Evolutionary conservation across 2,888 invertebrate genomes (phyloP), one percentile per base, ranked within the genome.

Genomic region (Drosophila meridionalis): DNA sequence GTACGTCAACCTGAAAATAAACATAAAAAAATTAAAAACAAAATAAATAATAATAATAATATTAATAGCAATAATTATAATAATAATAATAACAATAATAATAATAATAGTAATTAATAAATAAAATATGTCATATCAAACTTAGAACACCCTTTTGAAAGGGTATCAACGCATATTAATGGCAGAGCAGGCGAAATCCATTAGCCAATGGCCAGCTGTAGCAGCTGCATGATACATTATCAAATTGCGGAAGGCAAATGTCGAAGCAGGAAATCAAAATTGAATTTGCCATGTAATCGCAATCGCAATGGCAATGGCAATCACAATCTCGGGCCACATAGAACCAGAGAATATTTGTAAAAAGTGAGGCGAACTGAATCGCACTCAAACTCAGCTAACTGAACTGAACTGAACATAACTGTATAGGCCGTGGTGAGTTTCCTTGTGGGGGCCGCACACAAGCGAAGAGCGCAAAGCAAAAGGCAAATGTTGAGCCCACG

Each of bases 231-330:
- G 86, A 71, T 74, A 77, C 81, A 86, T 88, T 90, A 86, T 83
- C 77, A 73, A 77, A 81, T 67, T 67, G 85, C 76, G 77, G 62
- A 60, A 67, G 62, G 69, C 70, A 73, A 78, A 70, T 73, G 72
- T 56, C 61, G 42, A 62, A 71, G 66, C 81, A 80, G 68, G 78
- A 89, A 78, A 83, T 89, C 84, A 86, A 83, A 84, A 89, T 83
- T 89, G 81, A 83, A 84, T 84, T 89, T 89, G 60, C 78, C 73
- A 77, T 79, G 82, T 76, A 69, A 82, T 75, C 55, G 50, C 60
- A 65, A 73, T 61, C 40, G 52, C 43, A 45, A 62, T 40, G 40
- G 56, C 60, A 59, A 66, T 56, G 30, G 11, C 40, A 20, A 36
- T 45, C 26, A 26, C 34, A 43, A 30, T 56, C 40, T 38, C 26